phyloP scores from a whole-genome alignment of 2,888 invertebrate genomes.

The Pollenia amentaria region DNA sequence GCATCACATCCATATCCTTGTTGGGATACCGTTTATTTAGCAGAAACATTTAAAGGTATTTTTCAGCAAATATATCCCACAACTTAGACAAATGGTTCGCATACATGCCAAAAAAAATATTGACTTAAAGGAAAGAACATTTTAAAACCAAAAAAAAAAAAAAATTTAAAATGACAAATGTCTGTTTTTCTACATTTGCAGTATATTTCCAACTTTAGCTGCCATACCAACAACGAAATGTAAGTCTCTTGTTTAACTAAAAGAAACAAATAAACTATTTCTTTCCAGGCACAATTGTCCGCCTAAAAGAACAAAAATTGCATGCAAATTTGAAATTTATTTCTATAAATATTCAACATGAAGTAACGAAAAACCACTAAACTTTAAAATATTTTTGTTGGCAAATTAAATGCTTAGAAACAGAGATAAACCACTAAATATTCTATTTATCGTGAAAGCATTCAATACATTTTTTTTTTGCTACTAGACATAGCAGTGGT shows the following conservation, averaged over 20 bases:
- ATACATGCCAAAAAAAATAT: too few species aligned
- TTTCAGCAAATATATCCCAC: too few species aligned
- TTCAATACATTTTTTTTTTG: background rate
- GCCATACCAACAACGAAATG: background rate
- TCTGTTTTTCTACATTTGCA: too few species aligned
- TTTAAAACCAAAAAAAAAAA: too few species aligned
- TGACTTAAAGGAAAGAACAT: too few species aligned
- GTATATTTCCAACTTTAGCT: background rate
- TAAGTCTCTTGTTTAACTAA: background rate
- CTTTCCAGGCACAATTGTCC: background rate
- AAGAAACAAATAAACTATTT: slow-evolving; percentile 5
- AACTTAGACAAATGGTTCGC: too few species aligned
- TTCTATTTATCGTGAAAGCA: slow-evolving; percentile 4
- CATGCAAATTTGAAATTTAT: slow-evolving; percentile 18
- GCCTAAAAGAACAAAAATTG: background rate
- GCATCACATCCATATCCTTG: too few species aligned
- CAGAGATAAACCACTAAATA: background rate
- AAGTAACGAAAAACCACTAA: background rate
- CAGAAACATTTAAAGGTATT: too few species aligned
- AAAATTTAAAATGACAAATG: too few species aligned
- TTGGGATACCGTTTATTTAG: too few species aligned
- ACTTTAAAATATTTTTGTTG: background rate
- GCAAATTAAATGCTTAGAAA: slow-evolving; percentile 11
- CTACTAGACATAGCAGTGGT: background rate
- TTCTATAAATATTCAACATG: slow-evolving; percentile 9